A percentile compares a stretch with the other conserved stretches of the same genome.
These are phyloP conservation scores for Crepidodera aurea DNA, from an alignment of 2,888 invertebrate genomes.

Conservation along the genomic window DNA sequence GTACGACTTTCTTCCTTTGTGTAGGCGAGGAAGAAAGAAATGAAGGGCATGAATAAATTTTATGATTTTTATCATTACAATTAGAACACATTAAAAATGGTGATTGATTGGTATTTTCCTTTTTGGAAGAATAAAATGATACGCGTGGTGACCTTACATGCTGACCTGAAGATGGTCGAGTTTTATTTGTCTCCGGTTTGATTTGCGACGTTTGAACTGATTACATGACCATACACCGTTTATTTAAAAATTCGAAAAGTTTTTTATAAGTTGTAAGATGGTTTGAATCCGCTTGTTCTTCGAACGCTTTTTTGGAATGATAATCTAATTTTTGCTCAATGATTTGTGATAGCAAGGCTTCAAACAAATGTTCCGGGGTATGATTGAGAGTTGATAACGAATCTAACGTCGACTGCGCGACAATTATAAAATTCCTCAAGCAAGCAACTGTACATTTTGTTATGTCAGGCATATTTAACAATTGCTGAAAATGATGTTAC, in stretches of 20 bases:
- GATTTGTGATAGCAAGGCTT: neutral
- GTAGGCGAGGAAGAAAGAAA: no score
- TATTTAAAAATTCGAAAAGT: neutral
- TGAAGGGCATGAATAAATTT: no score
- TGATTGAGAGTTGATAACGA: neutral
- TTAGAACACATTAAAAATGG: no score
- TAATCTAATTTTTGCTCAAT: neutral
- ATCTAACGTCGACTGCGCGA: neutral
- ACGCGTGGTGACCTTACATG: no score
- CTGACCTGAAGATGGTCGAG: no score
- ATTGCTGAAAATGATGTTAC: neutral
- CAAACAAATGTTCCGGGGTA: neutral
- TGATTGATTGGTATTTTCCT: no score
- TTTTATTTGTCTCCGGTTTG: no score
- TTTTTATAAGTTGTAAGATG: neutral
- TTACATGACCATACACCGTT: no score
- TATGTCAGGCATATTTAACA: neutral
- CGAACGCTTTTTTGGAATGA: neutral
- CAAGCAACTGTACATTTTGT: neutral
- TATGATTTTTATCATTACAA: no score
- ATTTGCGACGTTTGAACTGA: no score
- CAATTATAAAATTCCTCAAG: neutral
- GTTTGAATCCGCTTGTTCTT: neutral
- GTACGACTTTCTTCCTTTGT: no score
- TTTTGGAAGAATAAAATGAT: no score